Evolutionary conservation across 2,888 invertebrate species (phyloP).

Genomic region (Beris morrisii): DNA sequence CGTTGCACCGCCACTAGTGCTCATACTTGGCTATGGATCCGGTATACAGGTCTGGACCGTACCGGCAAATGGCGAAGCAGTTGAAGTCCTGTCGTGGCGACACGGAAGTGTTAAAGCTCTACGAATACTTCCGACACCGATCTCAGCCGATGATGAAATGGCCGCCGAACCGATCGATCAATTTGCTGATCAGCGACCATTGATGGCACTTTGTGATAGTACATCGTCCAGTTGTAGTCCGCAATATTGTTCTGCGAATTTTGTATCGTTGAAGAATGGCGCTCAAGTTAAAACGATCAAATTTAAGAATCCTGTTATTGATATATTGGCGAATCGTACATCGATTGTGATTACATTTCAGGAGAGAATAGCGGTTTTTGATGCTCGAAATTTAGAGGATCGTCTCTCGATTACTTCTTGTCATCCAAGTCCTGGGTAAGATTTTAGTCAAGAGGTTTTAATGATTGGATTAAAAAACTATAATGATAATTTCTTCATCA

Average conservation of each 20-base stretch:
- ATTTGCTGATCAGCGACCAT: constrained; percentile 78
- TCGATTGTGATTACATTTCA: constrained; percentile 86
- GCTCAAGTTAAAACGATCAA: constrained; percentile 76
- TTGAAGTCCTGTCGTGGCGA: constrained; percentile 91
- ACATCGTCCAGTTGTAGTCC: constrained; percentile 67
- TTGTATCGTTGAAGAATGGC: constrained; percentile 70
- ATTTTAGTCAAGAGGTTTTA: constrained; percentile 20
- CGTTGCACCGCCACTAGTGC: constrained; percentile 74
- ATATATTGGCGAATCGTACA: constrained; percentile 85
- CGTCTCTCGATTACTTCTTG: constrained; percentile 86
- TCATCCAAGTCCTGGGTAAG: constrained; percentile 78
- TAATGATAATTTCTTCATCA: constrained; percentile 35
- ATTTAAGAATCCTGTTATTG: constrained; percentile 87
- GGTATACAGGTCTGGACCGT: constrained; percentile 89
- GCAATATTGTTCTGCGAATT: constrained; percentile 78
- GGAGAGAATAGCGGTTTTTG: constrained; percentile 89
- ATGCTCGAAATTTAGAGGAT: constrained; percentile 85
- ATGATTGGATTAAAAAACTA: constrained; percentile 8
- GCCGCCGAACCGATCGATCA: constrained; percentile 63
- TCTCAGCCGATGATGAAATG: constrained; percentile 57
- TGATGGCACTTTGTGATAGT: constrained; percentile 89
- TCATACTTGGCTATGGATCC: constrained; percentile 84
- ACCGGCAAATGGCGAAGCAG: constrained; percentile 88
- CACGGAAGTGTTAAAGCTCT: constrained; percentile 85
- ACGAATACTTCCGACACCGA: constrained; percentile 82